phyloP scores from a whole-genome alignment of 2,113 vertebrate genomes.

The Pleuronectes platessa region DNA sequence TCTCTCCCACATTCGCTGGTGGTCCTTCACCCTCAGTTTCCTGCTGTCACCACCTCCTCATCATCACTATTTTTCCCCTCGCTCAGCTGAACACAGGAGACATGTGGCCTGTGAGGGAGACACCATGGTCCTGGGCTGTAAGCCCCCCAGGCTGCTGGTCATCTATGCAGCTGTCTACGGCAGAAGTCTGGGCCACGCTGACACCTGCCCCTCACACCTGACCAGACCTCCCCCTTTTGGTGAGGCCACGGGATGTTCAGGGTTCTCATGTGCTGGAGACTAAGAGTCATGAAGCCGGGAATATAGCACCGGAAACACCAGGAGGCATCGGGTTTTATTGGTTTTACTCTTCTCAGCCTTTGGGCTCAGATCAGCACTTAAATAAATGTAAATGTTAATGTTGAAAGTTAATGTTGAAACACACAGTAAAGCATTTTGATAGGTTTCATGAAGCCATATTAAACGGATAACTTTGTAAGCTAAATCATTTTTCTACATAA shows the following conservation, averaged over 20 bases:
- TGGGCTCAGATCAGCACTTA: no score
- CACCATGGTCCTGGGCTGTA: conserved; percentile 89
- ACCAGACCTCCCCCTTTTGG: conserved; percentile 84
- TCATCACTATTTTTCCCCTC: background rate
- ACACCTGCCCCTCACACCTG: conserved; percentile 80
- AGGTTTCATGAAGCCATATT: no score
- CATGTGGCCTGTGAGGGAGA: conserved; percentile 90
- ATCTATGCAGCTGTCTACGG: conserved; percentile 94
- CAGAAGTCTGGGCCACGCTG: conserved; percentile 78
- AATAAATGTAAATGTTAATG: no score
- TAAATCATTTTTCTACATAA: no score
- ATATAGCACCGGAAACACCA: no score
- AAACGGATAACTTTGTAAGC: no score
- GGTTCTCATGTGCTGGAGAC: no score
- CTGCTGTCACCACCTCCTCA: background rate
- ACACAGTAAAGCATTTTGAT: no score
- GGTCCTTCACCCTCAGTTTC: background rate
- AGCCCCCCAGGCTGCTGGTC: conserved; percentile 89
- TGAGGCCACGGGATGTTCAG: conserved; percentile 70
- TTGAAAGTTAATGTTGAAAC: no score
- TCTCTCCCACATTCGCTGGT: background rate
- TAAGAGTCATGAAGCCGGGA: no score
- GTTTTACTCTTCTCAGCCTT: no score
- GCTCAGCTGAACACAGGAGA: conserved; percentile 91
- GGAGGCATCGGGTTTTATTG: no score